Base-by-base conservation (phyloP, 2,888 invertebrate species). In the Tetanocera ferruginea region DNA sequence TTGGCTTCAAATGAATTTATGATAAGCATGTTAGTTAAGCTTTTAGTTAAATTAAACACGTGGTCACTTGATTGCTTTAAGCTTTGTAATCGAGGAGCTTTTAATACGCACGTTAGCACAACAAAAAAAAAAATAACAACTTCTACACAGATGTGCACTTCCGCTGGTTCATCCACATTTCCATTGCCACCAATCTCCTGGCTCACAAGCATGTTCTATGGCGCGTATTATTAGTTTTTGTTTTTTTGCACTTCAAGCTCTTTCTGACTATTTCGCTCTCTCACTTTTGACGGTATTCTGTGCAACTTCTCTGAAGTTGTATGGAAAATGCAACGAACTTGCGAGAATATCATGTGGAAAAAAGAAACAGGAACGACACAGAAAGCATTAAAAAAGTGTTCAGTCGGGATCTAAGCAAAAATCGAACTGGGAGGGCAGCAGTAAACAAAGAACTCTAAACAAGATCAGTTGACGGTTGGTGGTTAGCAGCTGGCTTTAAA, bases 381-480 rank as follows among this genome's bases (percentile, higher is more conserved):
- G 23, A 25, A 23, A 19, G 51, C 23, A 14, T 11, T 28, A 5
- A 55, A 23, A 23, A 9, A 55, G 55, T 2, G 55, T n/a, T 34
- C 11, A 23, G n/a, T 75, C 75, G 66, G 75, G 67, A 75, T 66
- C 75, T 19, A 25, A 79, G 79, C 75, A 78, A 71, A 78, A 80
- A 84, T 80, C 78, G 80, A 82, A 84, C 76, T 77, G 77, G 78
- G 37, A 76, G 73, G 57, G 69, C 77, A 73, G 75, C 87, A 86
- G 85, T 87, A 87, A 87, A 87, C 86, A 87, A 88, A 88, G 87
- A 87, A 86, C 87, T 82, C 80, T 80, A 81, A 80, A 83, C 79
- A 83, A 77, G 88, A 86, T 87, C 88, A 83, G 84, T 82, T 81
- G 77, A n/a, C n/a, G n/a, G n/a, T n/a, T n/a, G n/a, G n/a, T n/a